phyloP scores from a whole-genome alignment of 2,113 vertebrate genomes.

The Morone chrysops region DNA sequence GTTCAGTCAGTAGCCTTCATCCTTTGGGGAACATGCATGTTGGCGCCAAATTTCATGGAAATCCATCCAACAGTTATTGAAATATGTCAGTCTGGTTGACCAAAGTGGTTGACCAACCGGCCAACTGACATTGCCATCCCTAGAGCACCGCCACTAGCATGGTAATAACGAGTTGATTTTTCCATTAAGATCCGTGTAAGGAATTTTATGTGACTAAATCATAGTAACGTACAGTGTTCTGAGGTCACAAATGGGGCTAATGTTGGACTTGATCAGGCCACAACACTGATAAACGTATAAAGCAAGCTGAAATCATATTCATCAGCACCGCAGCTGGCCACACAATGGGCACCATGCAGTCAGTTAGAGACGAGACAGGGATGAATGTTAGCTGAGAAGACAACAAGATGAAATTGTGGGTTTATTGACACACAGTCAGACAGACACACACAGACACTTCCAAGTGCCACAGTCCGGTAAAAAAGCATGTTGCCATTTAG shows the following conservation, averaged over 20 bases:
- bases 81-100: not conserved
- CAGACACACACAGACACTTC: conserved; percentile 37
- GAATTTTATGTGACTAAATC: conserved; percentile 5
- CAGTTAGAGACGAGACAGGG: conserved; percentile 57
- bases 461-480: conserved; percentile 9
- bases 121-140: no score
- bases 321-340: conserved; percentile 38
- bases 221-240: conserved; percentile 14
- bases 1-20: no score
- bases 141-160: not conserved
- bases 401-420: conserved; percentile 45
- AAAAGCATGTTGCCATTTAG: conserved; percentile 33
- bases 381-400: conserved; percentile 63
- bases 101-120: not conserved
- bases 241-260: conserved; percentile 27
- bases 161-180: not conserved
- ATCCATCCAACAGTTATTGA: not conserved
- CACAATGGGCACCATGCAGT: conserved; percentile 65
- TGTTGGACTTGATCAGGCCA: conserved; percentile 18
- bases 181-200: not conserved
- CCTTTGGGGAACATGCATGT: no score
- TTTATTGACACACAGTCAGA: conserved; percentile 50
- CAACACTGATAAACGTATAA: conserved; percentile 35
- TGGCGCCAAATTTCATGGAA: not conserved
- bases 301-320: conserved; percentile 54